Percentiles rank a stretch among this genome's conserved stretches.
Conservation (phyloP, 2,888 invertebrate genomes). For the Pandemis corylana region DNA sequence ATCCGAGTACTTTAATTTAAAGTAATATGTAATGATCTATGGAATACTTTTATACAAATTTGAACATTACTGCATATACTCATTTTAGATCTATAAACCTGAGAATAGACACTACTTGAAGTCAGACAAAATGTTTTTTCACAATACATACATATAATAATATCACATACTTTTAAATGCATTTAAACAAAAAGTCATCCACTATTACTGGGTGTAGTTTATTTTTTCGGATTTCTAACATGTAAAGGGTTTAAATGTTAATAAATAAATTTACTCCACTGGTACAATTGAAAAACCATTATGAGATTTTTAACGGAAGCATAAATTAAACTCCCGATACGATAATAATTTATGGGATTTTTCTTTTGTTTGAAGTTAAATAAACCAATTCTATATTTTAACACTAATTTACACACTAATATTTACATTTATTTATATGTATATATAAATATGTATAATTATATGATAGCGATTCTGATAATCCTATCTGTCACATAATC, state of each 20-base stretch:
- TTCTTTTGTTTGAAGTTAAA: conserved; percentile 83
- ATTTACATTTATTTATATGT: conserved; percentile 85
- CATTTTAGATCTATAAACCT: conserved; percentile 64
- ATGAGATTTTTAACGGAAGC: conserved; percentile 84
- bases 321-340: conserved; percentile 79
- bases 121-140: conserved; percentile 82
- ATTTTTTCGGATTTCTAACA: conserved; percentile 59
- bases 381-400: conserved; percentile 84
- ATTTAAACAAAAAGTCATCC: conserved; percentile 75
- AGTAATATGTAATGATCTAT: conserved; percentile 56
- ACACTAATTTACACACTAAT: conserved; percentile 82
- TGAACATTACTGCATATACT: conserved; percentile 63
- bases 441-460: conserved; percentile 85
- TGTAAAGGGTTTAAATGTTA: conserved; percentile 66
- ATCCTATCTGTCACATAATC: conserved; percentile 80
- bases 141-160: conserved; percentile 73
- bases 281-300: conserved; percentile 84
- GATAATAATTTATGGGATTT: conserved; percentile 84
- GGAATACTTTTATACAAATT: conserved; percentile 63
- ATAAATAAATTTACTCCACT: conserved; percentile 79
- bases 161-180: conserved; percentile 85
- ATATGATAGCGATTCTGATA: conserved; percentile 80
- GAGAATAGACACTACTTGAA: conserved; percentile 79
- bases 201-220: conserved; percentile 61
- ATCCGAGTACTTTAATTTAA: conserved; percentile 42